Evolutionary conservation across 1,140 invertebrate species (phyloP).

Genomic region (Papilio machaon): DNA sequence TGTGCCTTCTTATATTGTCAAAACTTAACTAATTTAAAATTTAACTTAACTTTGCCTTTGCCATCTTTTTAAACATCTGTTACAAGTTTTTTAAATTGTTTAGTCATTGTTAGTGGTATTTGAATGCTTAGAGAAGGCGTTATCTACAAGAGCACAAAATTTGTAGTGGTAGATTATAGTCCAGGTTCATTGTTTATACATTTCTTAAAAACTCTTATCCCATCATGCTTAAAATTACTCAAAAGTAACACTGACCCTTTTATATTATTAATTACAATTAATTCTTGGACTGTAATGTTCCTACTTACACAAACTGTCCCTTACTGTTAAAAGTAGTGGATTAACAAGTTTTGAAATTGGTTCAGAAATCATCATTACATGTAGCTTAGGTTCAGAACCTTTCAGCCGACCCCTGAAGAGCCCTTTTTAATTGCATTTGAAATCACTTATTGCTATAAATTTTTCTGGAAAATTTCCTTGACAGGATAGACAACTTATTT

Average conservation of each 20-base stretch:
- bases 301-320: not conserved
- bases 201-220: not conserved
- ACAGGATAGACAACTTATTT: constrained; percentile 76
- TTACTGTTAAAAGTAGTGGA: not conserved
- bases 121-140: not conserved
- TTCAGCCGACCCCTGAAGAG: not conserved
- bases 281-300: not conserved
- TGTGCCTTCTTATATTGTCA: not conserved
- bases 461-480: constrained; percentile 78
- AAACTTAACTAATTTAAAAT: not conserved
- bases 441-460: constrained; percentile 42
- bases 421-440: constrained; percentile 26
- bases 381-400: constrained; percentile 9
- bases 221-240: not conserved
- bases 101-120: not conserved
- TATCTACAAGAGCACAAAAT: not conserved
- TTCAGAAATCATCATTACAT: not conserved
- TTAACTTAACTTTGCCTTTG: not conserved
- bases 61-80: not conserved
- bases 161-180: not conserved
- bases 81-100: not conserved
- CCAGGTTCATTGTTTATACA: not conserved
- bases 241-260: not conserved
- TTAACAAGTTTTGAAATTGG: not conserved
- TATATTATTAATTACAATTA: not conserved